phyloP scores from a whole-genome alignment of 2,888 invertebrate genomes.

The Papilio demoleus region DNA sequence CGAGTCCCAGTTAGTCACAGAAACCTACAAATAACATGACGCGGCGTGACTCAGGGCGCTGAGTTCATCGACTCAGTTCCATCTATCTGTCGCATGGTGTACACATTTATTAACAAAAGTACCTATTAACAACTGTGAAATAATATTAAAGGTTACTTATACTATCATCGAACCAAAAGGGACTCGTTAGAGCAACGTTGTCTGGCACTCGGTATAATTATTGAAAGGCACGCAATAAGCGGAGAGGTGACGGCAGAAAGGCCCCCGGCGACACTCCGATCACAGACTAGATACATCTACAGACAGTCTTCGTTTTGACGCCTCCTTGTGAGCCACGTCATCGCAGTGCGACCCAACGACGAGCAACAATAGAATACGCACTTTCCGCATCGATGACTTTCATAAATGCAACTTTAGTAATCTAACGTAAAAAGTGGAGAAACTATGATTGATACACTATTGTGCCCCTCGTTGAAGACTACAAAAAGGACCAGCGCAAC shows the following conservation, averaged over 20 bases:
- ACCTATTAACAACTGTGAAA: background rate
- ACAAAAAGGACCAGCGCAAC: constrained; percentile 42
- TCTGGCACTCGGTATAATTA: constrained; percentile 73
- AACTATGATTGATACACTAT: constrained; percentile 40
- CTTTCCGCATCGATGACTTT: constrained; percentile 9
- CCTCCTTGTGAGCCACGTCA: constrained; percentile 64
- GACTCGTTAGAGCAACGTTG: constrained; percentile 61
- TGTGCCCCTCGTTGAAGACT: constrained; percentile 39
- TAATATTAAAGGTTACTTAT: constrained; percentile 28
- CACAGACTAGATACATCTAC: constrained; percentile 82
- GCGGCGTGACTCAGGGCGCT: constrained; percentile 36
- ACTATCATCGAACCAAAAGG: constrained; percentile 36
- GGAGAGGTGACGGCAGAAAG: constrained; percentile 78
- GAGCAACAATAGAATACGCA: constrained; percentile 55
- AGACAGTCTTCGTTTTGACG: constrained; percentile 77
- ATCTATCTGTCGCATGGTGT: constrained; percentile 5
- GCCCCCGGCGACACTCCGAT: constrained; percentile 82
- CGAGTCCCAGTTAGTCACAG: constrained; percentile 66
- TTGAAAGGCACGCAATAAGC: constrained; percentile 82
- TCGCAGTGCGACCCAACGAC: constrained; percentile 59
- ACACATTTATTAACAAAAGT: constrained; percentile 6
- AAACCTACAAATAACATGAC: constrained; percentile 43
- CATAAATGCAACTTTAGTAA: constrained; percentile 19
- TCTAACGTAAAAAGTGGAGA: constrained; percentile 31
- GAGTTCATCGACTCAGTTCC: constrained; percentile 20